Evolutionary conservation across 2,888 invertebrate species (phyloP).

Genomic region (Julus scandinavius): DNA sequence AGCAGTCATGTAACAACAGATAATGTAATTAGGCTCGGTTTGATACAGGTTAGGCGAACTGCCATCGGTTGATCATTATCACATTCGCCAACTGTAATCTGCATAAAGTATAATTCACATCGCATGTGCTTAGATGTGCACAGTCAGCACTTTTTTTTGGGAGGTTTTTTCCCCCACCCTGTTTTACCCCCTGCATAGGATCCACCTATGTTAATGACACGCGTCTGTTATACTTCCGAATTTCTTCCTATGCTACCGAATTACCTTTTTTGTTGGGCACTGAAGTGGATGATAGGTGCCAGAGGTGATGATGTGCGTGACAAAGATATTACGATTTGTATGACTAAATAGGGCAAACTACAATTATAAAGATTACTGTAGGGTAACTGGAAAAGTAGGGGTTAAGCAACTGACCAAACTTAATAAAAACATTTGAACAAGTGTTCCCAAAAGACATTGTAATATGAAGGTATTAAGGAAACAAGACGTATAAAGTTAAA

Average conservation of each 20-base stretch:
- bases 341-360: too few species aligned
- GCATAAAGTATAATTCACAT: not conserved
- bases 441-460: too few species aligned
- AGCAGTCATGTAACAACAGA: constrained; percentile 34
- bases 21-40: constrained; percentile 46
- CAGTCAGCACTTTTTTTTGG: not conserved
- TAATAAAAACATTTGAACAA: too few species aligned
- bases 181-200: constrained; percentile 7
- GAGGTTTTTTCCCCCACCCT: not conserved
- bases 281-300: too few species aligned
- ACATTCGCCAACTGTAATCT: not conserved
- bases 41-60: constrained; percentile 29
- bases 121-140: not conserved
- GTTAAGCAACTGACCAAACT: too few species aligned
- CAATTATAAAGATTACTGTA: too few species aligned
- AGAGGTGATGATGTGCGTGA: not conserved
- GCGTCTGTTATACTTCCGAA: not conserved
- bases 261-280: not conserved
- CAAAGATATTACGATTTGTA: too few species aligned
- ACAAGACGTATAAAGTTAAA: too few species aligned
- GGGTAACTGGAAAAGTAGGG: too few species aligned
- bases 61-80: constrained; percentile 49
- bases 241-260: not conserved
- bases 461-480: too few species aligned
- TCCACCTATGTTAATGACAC: constrained; percentile 11